phyloP scores from a whole-genome alignment of 2,888 invertebrate genomes.

The Silvanus unidentatus region DNA sequence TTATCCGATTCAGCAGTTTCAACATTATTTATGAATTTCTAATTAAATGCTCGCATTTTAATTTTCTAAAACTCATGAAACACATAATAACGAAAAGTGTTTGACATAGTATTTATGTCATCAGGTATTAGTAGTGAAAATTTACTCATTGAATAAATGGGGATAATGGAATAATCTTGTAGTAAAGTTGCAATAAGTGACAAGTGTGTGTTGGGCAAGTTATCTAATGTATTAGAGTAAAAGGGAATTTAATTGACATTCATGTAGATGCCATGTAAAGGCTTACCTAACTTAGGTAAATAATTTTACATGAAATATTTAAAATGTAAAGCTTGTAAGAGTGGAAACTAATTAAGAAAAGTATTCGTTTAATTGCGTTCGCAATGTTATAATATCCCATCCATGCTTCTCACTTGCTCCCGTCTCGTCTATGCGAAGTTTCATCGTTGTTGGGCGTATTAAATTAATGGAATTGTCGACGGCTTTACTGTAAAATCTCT shows the following conservation, averaged over 20 bases:
- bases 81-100: too few relatives aligned
- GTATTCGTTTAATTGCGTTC: conserved; percentile 44
- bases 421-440: conserved; percentile 35
- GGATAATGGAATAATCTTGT: conserved; percentile 19
- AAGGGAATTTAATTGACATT: too few relatives aligned
- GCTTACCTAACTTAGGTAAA: neutral
- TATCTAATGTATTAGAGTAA: too few relatives aligned
- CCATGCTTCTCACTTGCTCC: too few relatives aligned
- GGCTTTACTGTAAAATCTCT: conserved; percentile 40
- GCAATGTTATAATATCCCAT: conserved; percentile 36
- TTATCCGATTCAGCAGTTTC: too few relatives aligned
- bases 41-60: too few relatives aligned
- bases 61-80: too few relatives aligned
- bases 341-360: conserved; percentile 46
- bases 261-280: neutral
- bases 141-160: neutral
- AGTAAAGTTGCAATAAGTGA: conserved; percentile 10
- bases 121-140: too few relatives aligned
- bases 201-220: neutral
- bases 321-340: conserved; percentile 40
- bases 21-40: too few relatives aligned
- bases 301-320: conserved; percentile 36
- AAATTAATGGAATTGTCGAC: conserved; percentile 47
- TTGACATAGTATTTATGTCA: too few relatives aligned
- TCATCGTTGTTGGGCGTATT: conserved; percentile 39